Base-by-base conservation (phyloP, 2,113 vertebrate species). In the Paedocypris sp. region DNA sequence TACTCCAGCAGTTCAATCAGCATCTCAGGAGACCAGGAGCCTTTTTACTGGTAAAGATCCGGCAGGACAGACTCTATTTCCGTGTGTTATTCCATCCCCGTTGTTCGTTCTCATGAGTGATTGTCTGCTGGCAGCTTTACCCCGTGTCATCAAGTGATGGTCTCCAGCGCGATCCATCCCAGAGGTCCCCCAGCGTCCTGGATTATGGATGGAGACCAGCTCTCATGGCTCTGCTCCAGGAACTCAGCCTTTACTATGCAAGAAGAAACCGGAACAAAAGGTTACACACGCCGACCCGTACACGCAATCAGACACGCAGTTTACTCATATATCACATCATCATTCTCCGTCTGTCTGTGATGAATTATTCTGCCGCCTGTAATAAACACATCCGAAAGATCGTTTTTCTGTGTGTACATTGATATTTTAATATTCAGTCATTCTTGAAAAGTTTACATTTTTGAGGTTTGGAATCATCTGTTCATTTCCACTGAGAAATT, bases 1-100 rank as follows among this genome's bases (percentile, higher is more conserved):
- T 85, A 41, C 65, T 95, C 42, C 79, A 77, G 48, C 84, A 78
- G 74, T 93, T 96, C 73, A 45, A 84, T 45, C 80, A 82, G 50
- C 91, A 89, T 68, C 76, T 94, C 67, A 80, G 78, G 64, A 85
- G 19, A 48, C 69, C 85, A n/a, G 89, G 87, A 59, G 72, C 83
- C 15, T 97, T 94, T 79, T 79, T 90, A 35, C 77, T 88, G 90
- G 94, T 95, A 89, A 57, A 57, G 11, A 19, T 9, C 8, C 38
- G 18, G 2, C 9, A n/a, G n/a, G n/a, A n/a, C n/a, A n/a, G n/a
- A n/a, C n/a, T n/a, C n/a, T n/a, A n/a, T n/a, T n/a, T n/a, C n/a
- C n/a, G n/a, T n/a, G n/a, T n/a, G n/a, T n/a, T n/a, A n/a, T n/a
- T n/a, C n/a, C n/a, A n/a, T n/a, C n/a, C n/a, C n/a, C n/a, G n/a